Conservation (phyloP, 2,113 vertebrate genomes). For the Miniopterus natalensis region DNA sequence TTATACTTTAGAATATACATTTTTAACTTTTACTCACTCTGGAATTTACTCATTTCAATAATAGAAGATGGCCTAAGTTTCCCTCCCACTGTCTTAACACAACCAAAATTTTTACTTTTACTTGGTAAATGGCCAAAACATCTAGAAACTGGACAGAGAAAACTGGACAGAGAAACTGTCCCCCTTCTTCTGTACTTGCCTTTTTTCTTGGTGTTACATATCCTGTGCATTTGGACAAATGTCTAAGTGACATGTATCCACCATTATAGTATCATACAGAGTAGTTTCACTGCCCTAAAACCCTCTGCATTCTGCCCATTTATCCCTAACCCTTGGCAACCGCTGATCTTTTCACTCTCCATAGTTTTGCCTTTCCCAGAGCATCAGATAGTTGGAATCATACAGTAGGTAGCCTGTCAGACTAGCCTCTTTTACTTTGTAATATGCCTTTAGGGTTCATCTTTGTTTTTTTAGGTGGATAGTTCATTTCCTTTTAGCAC, state of each 20-base stretch:
- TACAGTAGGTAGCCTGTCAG: background rate
- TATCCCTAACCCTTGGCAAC: background rate
- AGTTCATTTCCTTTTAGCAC: background rate
- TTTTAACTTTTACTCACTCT: slow-evolving; percentile 1
- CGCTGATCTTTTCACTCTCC: background rate
- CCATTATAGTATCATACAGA: background rate
- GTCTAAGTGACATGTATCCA: background rate
- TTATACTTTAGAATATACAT: background rate
- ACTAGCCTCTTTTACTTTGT: background rate
- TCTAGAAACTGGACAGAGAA: background rate
- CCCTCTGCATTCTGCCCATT: background rate
- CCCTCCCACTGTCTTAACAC: background rate
- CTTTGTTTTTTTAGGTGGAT: background rate
- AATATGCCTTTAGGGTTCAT: background rate
- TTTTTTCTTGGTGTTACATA: background rate
- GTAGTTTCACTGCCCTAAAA: background rate
- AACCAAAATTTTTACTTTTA: background rate
- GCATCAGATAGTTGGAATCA: background rate
- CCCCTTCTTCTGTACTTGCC: background rate
- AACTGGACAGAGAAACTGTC: background rate
- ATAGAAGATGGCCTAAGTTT: background rate
- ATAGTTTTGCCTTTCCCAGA: background rate
- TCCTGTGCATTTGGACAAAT: background rate
- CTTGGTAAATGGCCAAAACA: background rate
- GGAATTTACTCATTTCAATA: background rate